These are phyloP conservation scores for Pterois miles DNA, from an alignment of 2,797 vertebrate species.

Conservation along the genomic window DNA sequence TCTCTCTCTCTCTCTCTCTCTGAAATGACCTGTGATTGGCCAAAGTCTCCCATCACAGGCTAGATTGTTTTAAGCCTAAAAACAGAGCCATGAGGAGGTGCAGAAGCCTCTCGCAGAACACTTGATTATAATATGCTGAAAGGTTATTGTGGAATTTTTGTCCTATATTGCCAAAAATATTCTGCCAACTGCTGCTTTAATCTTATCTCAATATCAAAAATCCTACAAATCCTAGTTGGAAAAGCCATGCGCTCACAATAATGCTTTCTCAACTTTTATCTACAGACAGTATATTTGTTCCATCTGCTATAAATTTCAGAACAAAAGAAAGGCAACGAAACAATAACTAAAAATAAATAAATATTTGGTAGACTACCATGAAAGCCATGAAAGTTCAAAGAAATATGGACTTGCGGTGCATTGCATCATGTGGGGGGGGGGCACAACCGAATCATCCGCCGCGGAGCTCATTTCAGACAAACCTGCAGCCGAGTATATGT, in stretches of 20 bases:
- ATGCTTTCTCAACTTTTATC: constrained; percentile 30
- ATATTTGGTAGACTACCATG: constrained; percentile 80
- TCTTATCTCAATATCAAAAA: constrained; percentile 31
- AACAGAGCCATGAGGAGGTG: too few relatives aligned
- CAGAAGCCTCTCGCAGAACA: too few relatives aligned
- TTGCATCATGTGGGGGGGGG: constrained; percentile 85
- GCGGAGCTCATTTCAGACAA: constrained; percentile 68
- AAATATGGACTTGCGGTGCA: constrained; percentile 79
- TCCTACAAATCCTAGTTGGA: constrained; percentile 26
- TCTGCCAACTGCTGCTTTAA: neutral
- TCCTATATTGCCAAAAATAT: too few relatives aligned
- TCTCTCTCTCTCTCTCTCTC: too few relatives aligned
- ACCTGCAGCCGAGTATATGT: constrained; percentile 60
- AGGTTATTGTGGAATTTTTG: too few relatives aligned
- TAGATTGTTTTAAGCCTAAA: too few relatives aligned
- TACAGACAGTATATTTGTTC: constrained; percentile 38
- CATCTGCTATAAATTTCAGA: constrained; percentile 53
- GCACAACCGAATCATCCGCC: constrained; percentile 74
- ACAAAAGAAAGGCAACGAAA: constrained; percentile 66
- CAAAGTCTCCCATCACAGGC: too few relatives aligned
- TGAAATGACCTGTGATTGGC: too few relatives aligned
- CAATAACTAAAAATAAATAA: constrained; percentile 71
- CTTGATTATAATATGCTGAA: too few relatives aligned
- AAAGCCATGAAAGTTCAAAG: constrained; percentile 84
- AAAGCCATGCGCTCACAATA: neutral